Conservation (phyloP, 1,140 invertebrate genomes). For the Drosophila leontia region DNA sequence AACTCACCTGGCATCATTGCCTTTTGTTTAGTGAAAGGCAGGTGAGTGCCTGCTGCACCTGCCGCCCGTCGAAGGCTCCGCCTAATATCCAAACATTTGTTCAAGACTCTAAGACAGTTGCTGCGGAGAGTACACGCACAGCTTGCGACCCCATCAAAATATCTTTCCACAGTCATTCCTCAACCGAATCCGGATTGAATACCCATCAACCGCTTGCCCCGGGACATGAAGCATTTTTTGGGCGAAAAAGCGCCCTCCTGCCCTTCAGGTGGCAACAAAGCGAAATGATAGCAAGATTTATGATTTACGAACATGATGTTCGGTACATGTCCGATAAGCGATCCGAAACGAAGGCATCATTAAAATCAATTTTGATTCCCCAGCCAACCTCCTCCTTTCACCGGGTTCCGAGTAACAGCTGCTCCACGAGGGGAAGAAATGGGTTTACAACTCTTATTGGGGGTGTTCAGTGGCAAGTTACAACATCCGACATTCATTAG, state of each 20-base stretch:
- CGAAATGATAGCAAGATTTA: constrained; percentile 72
- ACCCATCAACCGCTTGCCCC: constrained; percentile 9
- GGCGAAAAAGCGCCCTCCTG: constrained; percentile 34
- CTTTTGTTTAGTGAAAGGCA: constrained; percentile 54
- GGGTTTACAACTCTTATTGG: constrained; percentile 34
- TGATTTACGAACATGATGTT: constrained; percentile 70
- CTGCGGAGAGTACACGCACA: constrained; percentile 45
- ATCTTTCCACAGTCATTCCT: constrained; percentile 54
- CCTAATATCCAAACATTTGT: constrained; percentile 50
- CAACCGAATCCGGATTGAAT: constrained; percentile 32
- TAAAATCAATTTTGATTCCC: constrained; percentile 70
- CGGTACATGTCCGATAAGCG: constrained; percentile 47
- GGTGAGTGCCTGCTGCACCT: constrained; percentile 41
- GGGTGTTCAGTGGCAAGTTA: constrained; percentile 47
- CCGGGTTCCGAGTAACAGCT: constrained; percentile 37
- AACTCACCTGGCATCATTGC: constrained; percentile 25
- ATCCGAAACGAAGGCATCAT: constrained; percentile 53
- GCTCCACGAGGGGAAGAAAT: constrained; percentile 16
- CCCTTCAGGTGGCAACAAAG: constrained; percentile 36
- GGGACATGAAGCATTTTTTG: constrained; percentile 40
- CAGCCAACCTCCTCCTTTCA: constrained; percentile 56
- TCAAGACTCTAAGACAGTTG: constrained; percentile 39
- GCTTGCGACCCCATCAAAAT: constrained; percentile 26
- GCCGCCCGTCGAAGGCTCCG: constrained; percentile 29
- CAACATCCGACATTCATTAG: constrained; percentile 47